Base-by-base conservation (phyloP, 2,888 invertebrate species). In the Zygaena filipendulae region DNA sequence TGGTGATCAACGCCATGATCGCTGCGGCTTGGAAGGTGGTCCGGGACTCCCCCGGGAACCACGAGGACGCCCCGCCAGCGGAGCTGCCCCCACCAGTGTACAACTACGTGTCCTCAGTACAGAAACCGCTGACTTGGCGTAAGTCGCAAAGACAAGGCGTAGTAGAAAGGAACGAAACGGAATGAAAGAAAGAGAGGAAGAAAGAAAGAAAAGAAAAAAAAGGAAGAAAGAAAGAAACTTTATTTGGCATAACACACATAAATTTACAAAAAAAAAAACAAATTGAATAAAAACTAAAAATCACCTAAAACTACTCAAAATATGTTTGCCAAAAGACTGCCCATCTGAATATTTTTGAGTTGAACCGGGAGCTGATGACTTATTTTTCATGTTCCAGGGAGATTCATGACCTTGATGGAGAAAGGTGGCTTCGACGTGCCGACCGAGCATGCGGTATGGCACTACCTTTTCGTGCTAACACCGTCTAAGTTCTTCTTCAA, bases 71-170 rank as follows among this genome's bases (percentile, higher is more conserved):
- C 0, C 67, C 71, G 0, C 66, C 70, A 0, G 41, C 49, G 0
- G 69, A 74, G 8, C 44, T 59, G 1, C 52, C 20, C 6, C 27
- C 3, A 36, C 27, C 77, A 3, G 84, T 88, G 12, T 85, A 85
- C 59, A 92, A 93, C 54, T 77, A 88, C 33, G 88, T 90, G 11
- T 82, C 86, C 9, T 87, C 89, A 3, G 77, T 81, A 14, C 83
- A 87, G 29, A 87, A 90, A 39, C 84, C 88, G 0, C 66, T 92
- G 31, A 87, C 87, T 1, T 96, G 95, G 95, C 16, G 16, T 16
- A 7, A 16, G 16, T 16, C 7, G n/a, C n/a, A n/a, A n/a, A n/a
- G n/a, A n/a, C n/a, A n/a, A n/a, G n/a, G n/a, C n/a, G n/a, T n/a
- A n/a, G n/a, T n/a, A n/a, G n/a, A n/a, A n/a, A n/a, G n/a, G n/a